A percentile compares a stretch with the other conserved stretches of the same genome.
Evolutionary conservation across 2,888 invertebrate species (phyloP).

Genomic region (Drosophila kambysellisi): DNA sequence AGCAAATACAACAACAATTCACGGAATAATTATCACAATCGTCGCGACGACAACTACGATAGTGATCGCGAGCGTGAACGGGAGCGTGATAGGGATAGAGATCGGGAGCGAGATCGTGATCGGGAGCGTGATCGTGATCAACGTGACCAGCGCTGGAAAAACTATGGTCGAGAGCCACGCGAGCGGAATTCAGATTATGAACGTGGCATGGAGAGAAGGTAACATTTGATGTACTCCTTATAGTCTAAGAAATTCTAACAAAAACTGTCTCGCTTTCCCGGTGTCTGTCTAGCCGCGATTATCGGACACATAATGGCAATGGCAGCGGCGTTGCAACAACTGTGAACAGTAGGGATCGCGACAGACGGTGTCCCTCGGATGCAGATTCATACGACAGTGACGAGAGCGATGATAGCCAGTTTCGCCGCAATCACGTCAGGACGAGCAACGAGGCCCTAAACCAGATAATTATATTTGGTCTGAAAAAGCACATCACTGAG

Average conservation of each 20-base stretch:
- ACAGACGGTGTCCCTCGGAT: conserved; percentile 76
- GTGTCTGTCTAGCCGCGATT: conserved; percentile 50
- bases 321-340: conserved; percentile 38
- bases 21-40: conserved; percentile 59
- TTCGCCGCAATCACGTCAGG: conserved; percentile 85
- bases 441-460: conserved; percentile 86
- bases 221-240: neutral
- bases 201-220: conserved; percentile 60
- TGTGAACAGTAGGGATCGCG: conserved; percentile 56
- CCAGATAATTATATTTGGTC: conserved; percentile 91
- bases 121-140: conserved; percentile 63
- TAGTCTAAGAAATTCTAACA: neutral
- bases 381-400: conserved; percentile 83
- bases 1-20: conserved; percentile 57
- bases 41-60: conserved; percentile 69
- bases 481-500: conserved; percentile 91
- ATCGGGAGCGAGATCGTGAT: conserved; percentile 48
- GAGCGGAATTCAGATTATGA: conserved; percentile 60
- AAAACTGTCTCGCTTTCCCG: neutral
- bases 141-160: conserved; percentile 64
- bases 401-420: conserved; percentile 85
- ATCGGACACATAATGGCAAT: conserved; percentile 56
- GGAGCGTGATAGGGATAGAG: conserved; percentile 45
- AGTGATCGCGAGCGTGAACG: conserved; percentile 60
- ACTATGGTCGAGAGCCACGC: conserved; percentile 61